Percentiles rank a stretch among this genome's conserved stretches.
phyloP scores from a whole-genome alignment of 1,140 invertebrate species.

The Drosophila rhopaloa region DNA sequence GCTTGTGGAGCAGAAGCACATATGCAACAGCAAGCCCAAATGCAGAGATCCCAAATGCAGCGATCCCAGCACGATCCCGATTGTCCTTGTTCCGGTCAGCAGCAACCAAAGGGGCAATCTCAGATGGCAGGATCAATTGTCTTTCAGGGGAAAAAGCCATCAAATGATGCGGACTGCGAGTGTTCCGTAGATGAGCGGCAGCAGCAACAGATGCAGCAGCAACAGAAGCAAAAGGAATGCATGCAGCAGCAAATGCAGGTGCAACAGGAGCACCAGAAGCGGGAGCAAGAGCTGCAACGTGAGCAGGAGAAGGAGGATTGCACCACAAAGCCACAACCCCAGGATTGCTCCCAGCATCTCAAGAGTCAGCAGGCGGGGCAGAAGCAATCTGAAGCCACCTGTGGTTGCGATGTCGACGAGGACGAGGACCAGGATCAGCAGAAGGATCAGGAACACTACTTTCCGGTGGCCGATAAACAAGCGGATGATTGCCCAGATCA shows the following conservation, averaged over 20 bases:
- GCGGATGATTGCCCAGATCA: background rate
- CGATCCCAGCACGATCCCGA: background rate
- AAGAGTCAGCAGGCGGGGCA: background rate
- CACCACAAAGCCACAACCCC: background rate
- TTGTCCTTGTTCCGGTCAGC: background rate
- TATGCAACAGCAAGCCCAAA: background rate
- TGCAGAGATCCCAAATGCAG: background rate
- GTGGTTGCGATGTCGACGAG: background rate
- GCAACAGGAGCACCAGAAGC: background rate
- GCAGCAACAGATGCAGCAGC: background rate
- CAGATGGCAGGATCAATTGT: background rate
- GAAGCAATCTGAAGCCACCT: background rate
- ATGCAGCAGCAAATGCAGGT: background rate
- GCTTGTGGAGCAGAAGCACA: background rate
- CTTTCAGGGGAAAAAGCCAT: background rate
- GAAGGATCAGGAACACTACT: background rate
- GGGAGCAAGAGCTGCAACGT: background rate
- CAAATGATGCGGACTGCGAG: background rate
- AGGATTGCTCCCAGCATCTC: constrained; percentile 6
- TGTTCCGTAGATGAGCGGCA: background rate
- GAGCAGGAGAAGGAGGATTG: background rate
- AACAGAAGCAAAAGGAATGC: constrained; percentile 3
- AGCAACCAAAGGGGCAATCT: background rate
- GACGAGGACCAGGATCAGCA: background rate
- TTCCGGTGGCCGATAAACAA: background rate